Base-by-base conservation (phyloP, 2,888 invertebrate genomes). In the Asteroscopus sphinx region DNA sequence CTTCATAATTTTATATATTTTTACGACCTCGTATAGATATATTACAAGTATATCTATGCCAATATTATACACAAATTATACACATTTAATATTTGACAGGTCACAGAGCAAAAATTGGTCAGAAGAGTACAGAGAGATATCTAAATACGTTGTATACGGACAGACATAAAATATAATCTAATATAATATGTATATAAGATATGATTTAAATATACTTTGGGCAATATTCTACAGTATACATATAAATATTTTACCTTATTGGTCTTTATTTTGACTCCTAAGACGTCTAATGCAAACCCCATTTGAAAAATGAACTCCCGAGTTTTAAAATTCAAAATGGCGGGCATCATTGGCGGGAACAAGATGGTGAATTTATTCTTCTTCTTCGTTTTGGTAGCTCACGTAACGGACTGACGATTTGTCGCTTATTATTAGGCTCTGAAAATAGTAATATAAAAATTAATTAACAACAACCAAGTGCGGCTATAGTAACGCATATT, bases 361-460 rank as follows among this genome's bases (percentile, higher is more conserved):
- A 86, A 87, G 71, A 87, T 89, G 89, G 89, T 81, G 83, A 58
- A 63, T 74, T 82, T 88, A 94, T 82, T 97, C 97, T 77, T 98
- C 98, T 77, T 98, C 98, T 81, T 98, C 98, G 88, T 98, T 98
- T 89, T 98, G 97, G 92, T 99, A 99, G 83, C 98, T 98, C 53
- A 99, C 98, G 93, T 99, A 99, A 77, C 98, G 96, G 28, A 99
- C 98, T 39, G 99, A 98, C 48, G 98, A 97, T 79, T 98, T 97
- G 80, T 99, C 98, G 65, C 98, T 98, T 85, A 97, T 96, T 73
- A 98, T 97, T 66, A 99, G 92, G 15, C 97, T 97, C 98, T 98
- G 95, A 95, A 95, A 65, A 74, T n/a, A 39, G 13, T 8, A 28
- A 26, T 0, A 9, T 7, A 30, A 39, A 6, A 21, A 21, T 21